Conservation (phyloP, 2,113 vertebrate species). For the Rousettus leschenaultii region DNA sequence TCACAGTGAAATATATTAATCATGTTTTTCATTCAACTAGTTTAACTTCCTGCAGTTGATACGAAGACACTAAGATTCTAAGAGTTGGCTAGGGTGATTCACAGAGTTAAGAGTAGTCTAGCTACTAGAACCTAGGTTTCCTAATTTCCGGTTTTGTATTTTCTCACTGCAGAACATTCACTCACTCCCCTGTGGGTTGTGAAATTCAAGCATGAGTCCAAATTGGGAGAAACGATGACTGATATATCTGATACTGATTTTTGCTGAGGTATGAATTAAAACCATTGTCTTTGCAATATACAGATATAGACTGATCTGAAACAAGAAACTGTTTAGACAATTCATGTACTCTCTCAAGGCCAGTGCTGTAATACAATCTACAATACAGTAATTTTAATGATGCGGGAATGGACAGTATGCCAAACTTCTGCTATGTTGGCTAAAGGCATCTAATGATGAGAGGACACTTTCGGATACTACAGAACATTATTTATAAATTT, state of each 20-base stretch:
- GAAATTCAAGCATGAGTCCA: constrained; percentile 19
- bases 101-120: not conserved
- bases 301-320: not conserved
- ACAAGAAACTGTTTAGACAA: not conserved
- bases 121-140: not conserved
- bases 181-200: not conserved
- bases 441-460: not conserved
- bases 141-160: not conserved
- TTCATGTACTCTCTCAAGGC: not conserved
- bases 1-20: not conserved
- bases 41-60: not conserved
- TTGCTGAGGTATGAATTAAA: constrained; percentile 50
- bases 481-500: constrained; percentile 39
- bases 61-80: not conserved
- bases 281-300: not conserved
- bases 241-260: constrained; percentile 15
- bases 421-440: not conserved
- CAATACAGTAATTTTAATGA: constrained; percentile 9
- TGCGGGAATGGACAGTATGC: not conserved
- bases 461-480: not conserved
- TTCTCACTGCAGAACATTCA: constrained; percentile 17
- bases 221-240: not conserved
- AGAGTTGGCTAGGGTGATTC: not conserved
- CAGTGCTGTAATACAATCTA: not conserved
- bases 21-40: not conserved